phyloP scores from a whole-genome alignment of 1,140 invertebrate genomes.

The Oppia nitens region DNA sequence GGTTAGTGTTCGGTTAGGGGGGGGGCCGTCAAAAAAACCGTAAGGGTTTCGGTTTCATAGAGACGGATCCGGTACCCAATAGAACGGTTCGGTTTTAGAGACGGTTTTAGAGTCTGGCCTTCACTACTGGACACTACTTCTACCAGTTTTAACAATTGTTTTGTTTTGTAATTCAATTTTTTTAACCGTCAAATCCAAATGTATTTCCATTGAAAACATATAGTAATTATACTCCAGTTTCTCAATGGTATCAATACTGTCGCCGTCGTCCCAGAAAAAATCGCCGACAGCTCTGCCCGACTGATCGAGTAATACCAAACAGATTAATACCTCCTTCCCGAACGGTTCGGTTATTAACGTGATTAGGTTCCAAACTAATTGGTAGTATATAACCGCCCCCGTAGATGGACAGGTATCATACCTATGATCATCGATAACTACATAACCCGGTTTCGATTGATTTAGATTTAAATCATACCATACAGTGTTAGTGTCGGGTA shows the following conservation, averaged over 20 bases:
- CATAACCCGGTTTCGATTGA: not conserved
- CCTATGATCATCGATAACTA: not conserved
- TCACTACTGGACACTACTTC: too few relatives aligned
- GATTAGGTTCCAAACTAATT: not conserved
- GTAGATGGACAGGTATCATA: not conserved
- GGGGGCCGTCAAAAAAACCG: too few relatives aligned
- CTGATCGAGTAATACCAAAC: constrained; percentile 37
- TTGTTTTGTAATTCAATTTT: too few relatives aligned
- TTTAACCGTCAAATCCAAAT: too few relatives aligned
- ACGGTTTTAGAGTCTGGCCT: too few relatives aligned
- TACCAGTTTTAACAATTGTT: too few relatives aligned
- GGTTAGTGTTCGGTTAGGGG: too few relatives aligned
- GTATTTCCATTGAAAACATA: not conserved
- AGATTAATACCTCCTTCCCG: constrained; percentile 35
- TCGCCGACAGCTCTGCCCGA: constrained; percentile 17
- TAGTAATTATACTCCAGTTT: constrained; percentile 10
- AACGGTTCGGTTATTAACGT: not conserved
- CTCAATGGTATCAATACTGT: constrained; percentile 18
- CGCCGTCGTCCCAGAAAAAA: constrained; percentile 18
- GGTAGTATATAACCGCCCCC: not conserved
- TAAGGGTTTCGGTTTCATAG: too few relatives aligned
- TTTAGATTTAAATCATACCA: not conserved
- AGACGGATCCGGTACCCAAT: too few relatives aligned
- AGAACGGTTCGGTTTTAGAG: too few relatives aligned
- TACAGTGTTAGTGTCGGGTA: constrained; percentile 1